Evolutionary conservation across 2,113 vertebrate species (phyloP), one percentile per base, ranked within the genome.

Genomic region (Origma solitaria): DNA sequence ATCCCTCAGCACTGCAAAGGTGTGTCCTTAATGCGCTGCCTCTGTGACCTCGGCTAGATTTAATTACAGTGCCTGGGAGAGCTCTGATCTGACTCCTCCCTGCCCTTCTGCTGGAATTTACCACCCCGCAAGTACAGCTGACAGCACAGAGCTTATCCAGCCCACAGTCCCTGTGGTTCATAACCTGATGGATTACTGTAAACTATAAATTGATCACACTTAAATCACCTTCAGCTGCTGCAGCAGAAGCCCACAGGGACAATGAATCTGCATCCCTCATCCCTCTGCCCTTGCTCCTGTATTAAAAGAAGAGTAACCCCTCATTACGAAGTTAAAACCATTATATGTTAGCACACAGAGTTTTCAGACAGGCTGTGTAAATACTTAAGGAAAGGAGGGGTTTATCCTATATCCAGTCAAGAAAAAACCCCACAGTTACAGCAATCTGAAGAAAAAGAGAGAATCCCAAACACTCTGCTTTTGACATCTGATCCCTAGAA

Each of bases 171-270:
- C 70, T 64, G 40, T 1, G 0, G 37, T 42, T 92, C 94, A 82
- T 33, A 92, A 61, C 90, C 70, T 61, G 54, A 69, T 35, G 88
- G 94, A 80, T 94, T 92, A 66, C 68, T 77, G 80, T 30, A 86
- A 86, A 90, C 90, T 83, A 42, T 53, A 47, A 70, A 94, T 9
- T 93, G 82, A 95, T 86, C 88, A 50, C 75, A n/a, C 35, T 40
- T 88, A 90, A 95, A 94, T 60, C 94, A 94, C 86, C 82, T 62
- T 80, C 50, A 66, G 90, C 88, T 90, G 68, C 92, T 88, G 71
- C 88, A 77, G 86, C 58, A 90, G 42, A 90, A 90, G 5, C 86
- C 86, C 88, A 35, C 61, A 8, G 75, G 77, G 70, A 85, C 72
- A 51, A 79, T 16, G 71, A 92, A 81, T 62, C 64, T 35, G 10